A percentile compares a stretch with the other conserved stretches of the same genome.
phyloP scores from a whole-genome alignment of 2,797 vertebrate genomes.

The Fundulus diaphanus region DNA sequence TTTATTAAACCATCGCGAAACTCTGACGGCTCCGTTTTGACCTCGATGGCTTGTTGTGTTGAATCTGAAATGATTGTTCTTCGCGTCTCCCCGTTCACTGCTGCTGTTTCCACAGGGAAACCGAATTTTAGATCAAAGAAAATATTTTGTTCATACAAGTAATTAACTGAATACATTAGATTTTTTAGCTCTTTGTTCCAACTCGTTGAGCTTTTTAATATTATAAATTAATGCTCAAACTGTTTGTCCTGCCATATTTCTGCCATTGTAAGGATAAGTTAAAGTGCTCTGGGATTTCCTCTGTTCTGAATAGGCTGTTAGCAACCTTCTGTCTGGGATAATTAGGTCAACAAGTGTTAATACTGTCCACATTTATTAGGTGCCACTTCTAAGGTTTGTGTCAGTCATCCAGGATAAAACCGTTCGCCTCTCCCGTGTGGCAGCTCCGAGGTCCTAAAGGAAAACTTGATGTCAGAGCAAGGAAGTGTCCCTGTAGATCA shows the following conservation, averaged over 20 bases:
- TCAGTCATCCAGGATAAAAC: slow-evolving; percentile 14
- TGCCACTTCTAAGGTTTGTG: slow-evolving; percentile 24
- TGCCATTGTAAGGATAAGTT: not conserved
- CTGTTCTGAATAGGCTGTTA: not conserved
- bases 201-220: not conserved
- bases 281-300: not conserved
- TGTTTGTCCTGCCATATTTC: not conserved
- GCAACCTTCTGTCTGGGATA: slow-evolving; percentile 9
- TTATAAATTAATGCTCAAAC: not conserved
- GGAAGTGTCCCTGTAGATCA: slow-evolving; percentile 27
- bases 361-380: slow-evolving; percentile 8
- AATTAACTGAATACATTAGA: not conserved
- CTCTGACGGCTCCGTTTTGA: too few species aligned
- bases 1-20: not conserved
- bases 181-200: not conserved
- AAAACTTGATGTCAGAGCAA: slow-evolving; percentile 27
- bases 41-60: not conserved
- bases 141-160: not conserved
- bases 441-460: slow-evolving; percentile 13
- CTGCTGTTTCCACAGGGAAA: not conserved
- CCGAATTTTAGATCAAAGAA: not conserved
- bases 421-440: slow-evolving; percentile 10
- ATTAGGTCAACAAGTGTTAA: slow-evolving; percentile 21
- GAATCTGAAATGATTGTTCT: not conserved
- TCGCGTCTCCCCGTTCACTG: not conserved